These are phyloP conservation scores for Ophthalmolycus amberensis DNA, from an alignment of 2,113 vertebrate genomes.

Conservation along the genomic window DNA sequence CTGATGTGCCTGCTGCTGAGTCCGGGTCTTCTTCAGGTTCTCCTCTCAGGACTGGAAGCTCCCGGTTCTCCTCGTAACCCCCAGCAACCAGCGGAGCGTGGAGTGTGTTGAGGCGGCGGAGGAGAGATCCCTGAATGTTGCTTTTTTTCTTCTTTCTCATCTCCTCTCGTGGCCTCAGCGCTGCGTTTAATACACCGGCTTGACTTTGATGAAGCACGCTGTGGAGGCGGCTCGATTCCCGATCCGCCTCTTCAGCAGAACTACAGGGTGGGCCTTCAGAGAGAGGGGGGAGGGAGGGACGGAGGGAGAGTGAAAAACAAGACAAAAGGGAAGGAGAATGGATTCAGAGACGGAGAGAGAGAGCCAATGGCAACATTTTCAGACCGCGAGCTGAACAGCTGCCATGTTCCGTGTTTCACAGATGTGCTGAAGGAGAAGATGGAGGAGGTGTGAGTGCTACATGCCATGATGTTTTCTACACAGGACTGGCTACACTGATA, in stretches of 20 bases:
- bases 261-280: constrained; percentile 19
- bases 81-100: neutral
- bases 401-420: constrained; percentile 24
- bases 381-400: constrained; percentile 4
- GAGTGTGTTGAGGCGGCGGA: constrained; percentile 6
- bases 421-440: neutral
- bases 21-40: neutral
- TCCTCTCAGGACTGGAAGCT: constrained; percentile 5
- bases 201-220: constrained; percentile 56
- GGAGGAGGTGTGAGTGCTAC: constrained; percentile 11
- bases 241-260: constrained; percentile 54
- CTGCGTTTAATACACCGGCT: constrained; percentile 39
- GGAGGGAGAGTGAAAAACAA: neutral
- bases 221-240: constrained; percentile 41
- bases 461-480: neutral
- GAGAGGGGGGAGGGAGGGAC: neutral
- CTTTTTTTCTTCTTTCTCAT: neutral
- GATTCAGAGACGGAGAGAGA: neutral
- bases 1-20: neutral
- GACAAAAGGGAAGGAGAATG: neutral
- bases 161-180: constrained; percentile 25
- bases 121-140: constrained; percentile 12
- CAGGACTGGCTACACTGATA: no score
- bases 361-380: neutral
- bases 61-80: neutral